Percentiles rank a stretch among this genome's conserved stretches.
phyloP scores from a whole-genome alignment of 1,140 invertebrate genomes.

The Macrostomum lignano region DNA sequence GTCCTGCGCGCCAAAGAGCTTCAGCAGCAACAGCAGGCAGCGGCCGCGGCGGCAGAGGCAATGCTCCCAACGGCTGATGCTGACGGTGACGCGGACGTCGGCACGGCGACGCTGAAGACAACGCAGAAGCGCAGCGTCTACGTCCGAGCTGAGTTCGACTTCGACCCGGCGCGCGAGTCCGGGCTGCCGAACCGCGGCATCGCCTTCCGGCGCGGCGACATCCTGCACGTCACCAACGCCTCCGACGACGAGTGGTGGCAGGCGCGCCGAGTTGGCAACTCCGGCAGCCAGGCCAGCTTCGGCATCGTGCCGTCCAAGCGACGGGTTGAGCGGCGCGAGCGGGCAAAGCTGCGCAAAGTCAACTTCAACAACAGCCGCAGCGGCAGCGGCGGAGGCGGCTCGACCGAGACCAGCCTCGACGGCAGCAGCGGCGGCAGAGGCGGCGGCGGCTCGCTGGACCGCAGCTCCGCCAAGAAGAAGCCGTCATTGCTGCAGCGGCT shows the following conservation, averaged over 20 bases:
- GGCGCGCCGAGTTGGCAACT: conserved; percentile 34
- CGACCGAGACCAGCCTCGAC: background rate
- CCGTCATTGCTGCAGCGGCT: background rate
- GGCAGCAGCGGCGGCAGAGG: too few species aligned
- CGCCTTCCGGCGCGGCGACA: conserved; percentile 74
- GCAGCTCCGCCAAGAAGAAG: background rate
- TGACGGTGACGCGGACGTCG: too few species aligned
- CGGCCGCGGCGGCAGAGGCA: too few species aligned
- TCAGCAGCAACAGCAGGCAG: too few species aligned
- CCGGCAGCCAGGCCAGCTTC: conserved; percentile 31
- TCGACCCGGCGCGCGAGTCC: conserved; percentile 81
- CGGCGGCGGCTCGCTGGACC: too few species aligned
- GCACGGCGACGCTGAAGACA: conserved; percentile 35
- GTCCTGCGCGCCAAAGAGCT: too few species aligned
- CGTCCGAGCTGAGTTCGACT: conserved; percentile 84
- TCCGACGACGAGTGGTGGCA: conserved; percentile 99
- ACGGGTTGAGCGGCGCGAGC: conserved; percentile 18
- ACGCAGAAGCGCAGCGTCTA: conserved; percentile 58
- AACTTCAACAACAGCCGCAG: conserved; percentile 42
- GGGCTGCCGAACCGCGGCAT: conserved; percentile 75
- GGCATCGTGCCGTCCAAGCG: conserved; percentile 38
- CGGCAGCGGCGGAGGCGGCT: background rate
- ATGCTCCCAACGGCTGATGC: too few species aligned
- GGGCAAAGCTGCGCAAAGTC: conserved; percentile 5
- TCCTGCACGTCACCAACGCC: conserved; percentile 88